Conservation (phyloP, 2,888 invertebrate species). For the Gastrophysa polygoni region DNA sequence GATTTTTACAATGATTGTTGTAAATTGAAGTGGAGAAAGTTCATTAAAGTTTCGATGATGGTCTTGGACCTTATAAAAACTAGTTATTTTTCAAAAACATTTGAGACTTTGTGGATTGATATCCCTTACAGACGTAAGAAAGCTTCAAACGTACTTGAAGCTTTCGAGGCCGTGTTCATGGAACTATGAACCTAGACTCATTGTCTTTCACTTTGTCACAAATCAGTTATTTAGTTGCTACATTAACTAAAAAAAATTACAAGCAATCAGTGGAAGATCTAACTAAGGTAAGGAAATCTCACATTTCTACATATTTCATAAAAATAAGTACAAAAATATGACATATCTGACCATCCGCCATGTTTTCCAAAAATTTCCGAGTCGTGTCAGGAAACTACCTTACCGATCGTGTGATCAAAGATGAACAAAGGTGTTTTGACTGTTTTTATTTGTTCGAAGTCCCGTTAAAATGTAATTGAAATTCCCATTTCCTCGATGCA, state of each 20-base stretch:
- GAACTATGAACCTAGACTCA: slow-evolving; percentile 99
- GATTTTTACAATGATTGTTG: slow-evolving; percentile 45
- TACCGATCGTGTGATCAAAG: slow-evolving; percentile 45
- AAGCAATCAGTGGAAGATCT: slow-evolving; percentile 89
- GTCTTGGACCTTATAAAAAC: slow-evolving; percentile 59
- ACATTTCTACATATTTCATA: slow-evolving; percentile 15
- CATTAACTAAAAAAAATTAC: slow-evolving; percentile 95
- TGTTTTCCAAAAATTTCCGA: slow-evolving; percentile 35
- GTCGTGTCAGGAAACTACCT: slow-evolving; percentile 31
- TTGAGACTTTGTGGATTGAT: slow-evolving; percentile 60
- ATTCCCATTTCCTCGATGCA: slow-evolving; percentile 21
- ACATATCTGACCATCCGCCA: slow-evolving; percentile 47
- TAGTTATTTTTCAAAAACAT: slow-evolving; percentile 56
- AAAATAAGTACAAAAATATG: slow-evolving; percentile 35
- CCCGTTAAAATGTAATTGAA: slow-evolving; percentile 40
- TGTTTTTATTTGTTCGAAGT: slow-evolving; percentile 44
- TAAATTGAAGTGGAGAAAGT: slow-evolving; percentile 53
- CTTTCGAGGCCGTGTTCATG: slow-evolving; percentile 84
- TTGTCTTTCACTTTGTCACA: slow-evolving; percentile 98
- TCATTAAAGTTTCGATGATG: slow-evolving; percentile 58
- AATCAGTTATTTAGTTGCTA: slow-evolving; percentile 96
- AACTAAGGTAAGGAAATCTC: slow-evolving; percentile 75
- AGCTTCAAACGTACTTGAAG: slow-evolving; percentile 94
- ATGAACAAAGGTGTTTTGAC: slow-evolving; percentile 54
- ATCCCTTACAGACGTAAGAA: slow-evolving; percentile 80